phyloP scores from a whole-genome alignment of 1,140 invertebrate species.

The Drosophila willistoni region DNA sequence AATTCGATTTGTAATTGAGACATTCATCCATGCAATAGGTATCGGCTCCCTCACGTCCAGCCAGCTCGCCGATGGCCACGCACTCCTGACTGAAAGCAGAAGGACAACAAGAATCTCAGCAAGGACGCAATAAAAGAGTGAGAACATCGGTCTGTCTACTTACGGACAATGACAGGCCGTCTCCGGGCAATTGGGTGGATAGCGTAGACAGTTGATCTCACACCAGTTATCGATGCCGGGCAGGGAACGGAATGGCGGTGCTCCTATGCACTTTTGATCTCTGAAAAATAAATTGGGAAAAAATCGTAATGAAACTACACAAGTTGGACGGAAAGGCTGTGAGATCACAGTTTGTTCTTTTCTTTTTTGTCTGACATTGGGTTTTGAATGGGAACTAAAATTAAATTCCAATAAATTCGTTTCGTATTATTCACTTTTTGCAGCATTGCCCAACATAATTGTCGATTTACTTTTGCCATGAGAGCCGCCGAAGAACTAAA shows the following conservation, averaged over 20 bases:
- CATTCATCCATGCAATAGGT: constrained; percentile 93
- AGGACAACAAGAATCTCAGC: not conserved
- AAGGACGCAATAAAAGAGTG: too few relatives aligned
- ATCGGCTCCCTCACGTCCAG: constrained; percentile 88
- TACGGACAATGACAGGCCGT: constrained; percentile 91
- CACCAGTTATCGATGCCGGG: constrained; percentile 92
- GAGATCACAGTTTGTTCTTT: not conserved
- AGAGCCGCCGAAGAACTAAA: not conserved
- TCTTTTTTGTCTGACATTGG: not conserved
- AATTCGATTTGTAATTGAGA: constrained; percentile 88
- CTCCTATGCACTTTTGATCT: constrained; percentile 90
- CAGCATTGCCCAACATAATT: not conserved
- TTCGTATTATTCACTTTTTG: not conserved
- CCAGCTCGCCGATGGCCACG: constrained; percentile 90
- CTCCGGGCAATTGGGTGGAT: constrained; percentile 92
- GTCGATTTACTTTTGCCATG: not conserved
- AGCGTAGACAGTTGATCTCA: constrained; percentile 91
- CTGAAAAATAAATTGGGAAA: constrained; percentile 81
- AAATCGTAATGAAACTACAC: too few relatives aligned
- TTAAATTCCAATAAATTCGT: not conserved
- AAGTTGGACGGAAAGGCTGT: not conserved
- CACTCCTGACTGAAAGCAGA: constrained; percentile 87
- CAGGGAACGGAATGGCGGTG: constrained; percentile 85
- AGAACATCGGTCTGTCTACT: constrained; percentile 83
- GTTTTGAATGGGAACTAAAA: not conserved